These are phyloP conservation scores for Tetrapedia diversipes DNA, from an alignment of 2,888 invertebrate species.

Conservation along the genomic window DNA sequence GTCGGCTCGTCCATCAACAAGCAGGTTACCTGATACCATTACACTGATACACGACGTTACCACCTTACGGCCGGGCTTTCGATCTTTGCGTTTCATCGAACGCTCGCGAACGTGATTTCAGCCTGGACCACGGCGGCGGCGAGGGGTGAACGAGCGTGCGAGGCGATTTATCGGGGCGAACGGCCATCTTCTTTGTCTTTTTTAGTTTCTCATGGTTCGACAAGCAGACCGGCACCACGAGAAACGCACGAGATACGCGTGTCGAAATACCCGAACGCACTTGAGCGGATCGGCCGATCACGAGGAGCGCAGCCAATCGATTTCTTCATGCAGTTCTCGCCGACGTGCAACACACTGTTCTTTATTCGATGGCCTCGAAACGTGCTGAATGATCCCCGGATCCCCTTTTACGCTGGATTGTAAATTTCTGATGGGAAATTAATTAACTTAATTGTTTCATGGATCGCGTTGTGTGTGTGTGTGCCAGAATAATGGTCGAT, in stretches of 20 bases:
- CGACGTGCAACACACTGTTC: constrained; percentile 55
- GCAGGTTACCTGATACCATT: constrained; percentile 21
- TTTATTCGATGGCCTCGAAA: constrained; percentile 61
- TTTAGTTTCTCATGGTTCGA: constrained; percentile 58
- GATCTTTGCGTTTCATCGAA: constrained; percentile 46
- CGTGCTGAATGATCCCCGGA: constrained; percentile 48
- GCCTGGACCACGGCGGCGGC: not conserved
- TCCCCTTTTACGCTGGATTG: constrained; percentile 43
- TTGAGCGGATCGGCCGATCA: constrained; percentile 67
- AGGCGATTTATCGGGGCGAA: constrained; percentile 61
- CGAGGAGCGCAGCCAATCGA: constrained; percentile 67
- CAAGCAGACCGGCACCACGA: constrained; percentile 53
- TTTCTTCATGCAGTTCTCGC: constrained; percentile 58
- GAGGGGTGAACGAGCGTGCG: constrained; percentile 32
- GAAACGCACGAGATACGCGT: constrained; percentile 66
- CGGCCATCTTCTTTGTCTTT: constrained; percentile 24
- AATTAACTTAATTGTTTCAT: constrained; percentile 44
- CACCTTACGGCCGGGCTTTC: constrained; percentile 11
- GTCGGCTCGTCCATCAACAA: constrained; percentile 23
- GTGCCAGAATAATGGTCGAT: not conserved
- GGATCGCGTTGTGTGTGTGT: constrained; percentile 6
- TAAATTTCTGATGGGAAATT: constrained; percentile 50
- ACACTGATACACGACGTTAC: constrained; percentile 16
- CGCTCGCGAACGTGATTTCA: constrained; percentile 47
- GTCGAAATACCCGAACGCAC: constrained; percentile 67